Conservation (phyloP, 2,797 vertebrate species). For the Thunnus albacares region DNA sequence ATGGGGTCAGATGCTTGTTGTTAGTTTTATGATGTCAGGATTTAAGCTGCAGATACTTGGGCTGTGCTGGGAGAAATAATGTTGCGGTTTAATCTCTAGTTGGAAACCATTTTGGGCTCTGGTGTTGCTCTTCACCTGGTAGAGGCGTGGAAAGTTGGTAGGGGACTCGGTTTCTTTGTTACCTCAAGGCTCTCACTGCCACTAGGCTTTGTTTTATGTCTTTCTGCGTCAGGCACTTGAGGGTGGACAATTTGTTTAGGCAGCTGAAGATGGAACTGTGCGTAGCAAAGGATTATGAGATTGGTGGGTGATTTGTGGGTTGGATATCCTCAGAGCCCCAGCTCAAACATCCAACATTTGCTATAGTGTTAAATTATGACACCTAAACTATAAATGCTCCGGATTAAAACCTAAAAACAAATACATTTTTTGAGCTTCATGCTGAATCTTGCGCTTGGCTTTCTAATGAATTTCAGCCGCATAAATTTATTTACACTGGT, state of each 20-base stretch:
- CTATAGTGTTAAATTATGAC: slow-evolving; percentile 69
- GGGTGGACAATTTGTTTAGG: slow-evolving; percentile 84
- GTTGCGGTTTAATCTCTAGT: slow-evolving; percentile 53
- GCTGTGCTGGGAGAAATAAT: slow-evolving; percentile 57
- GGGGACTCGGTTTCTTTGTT: slow-evolving; percentile 56
- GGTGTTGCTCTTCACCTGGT: slow-evolving; percentile 64
- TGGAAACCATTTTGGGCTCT: slow-evolving; percentile 59
- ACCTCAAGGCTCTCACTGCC: slow-evolving; percentile 69
- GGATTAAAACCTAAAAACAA: slow-evolving; percentile 55
- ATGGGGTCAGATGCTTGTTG: slow-evolving; percentile 77
- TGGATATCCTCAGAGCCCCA: slow-evolving; percentile 62
- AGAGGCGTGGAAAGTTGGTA: slow-evolving; percentile 70
- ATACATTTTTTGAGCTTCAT: slow-evolving; percentile 43
- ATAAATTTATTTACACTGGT: slow-evolving; percentile 53
- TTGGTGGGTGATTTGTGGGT: slow-evolving; percentile 82
- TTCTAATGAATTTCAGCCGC: slow-evolving; percentile 43
- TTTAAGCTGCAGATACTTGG: slow-evolving; percentile 74
- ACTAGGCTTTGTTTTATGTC: slow-evolving; percentile 79
- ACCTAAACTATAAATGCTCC: slow-evolving; percentile 44
- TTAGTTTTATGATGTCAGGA: slow-evolving; percentile 83
- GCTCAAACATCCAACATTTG: slow-evolving; percentile 61
- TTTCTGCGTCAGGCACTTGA: slow-evolving; percentile 78
- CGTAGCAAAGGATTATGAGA: slow-evolving; percentile 84
- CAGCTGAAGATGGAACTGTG: slow-evolving; percentile 83
- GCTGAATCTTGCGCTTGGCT: slow-evolving; percentile 46